Evolutionary conservation across 2,797 vertebrate species (phyloP), one percentile per base, ranked within the genome.

Genomic region (Cossypha dichroa): DNA sequence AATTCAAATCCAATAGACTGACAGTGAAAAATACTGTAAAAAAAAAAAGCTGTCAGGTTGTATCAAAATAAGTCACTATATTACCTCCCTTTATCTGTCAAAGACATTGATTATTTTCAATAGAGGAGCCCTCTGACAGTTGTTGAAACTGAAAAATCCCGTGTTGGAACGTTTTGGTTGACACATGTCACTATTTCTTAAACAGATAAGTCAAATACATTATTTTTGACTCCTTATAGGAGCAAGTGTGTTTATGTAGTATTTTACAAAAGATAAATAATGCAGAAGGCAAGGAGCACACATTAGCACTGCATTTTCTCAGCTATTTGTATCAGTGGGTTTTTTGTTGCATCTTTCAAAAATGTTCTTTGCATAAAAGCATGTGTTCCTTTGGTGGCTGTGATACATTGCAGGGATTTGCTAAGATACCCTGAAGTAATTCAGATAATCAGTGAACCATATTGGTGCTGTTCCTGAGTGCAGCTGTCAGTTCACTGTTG

Each of bases 41-140:
- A 97, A 93, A 93, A 75, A 75, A 82, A 79, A 7, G 25, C 95
- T 97, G 97, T 97, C 96, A 97, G 66, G 81, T 78, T 95, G 82
- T 87, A 96, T 97, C 97, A 97, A 85, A 96, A 96, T 93, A 92
- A 95, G 90, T 88, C 78, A 41, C 58, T n/a, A 4, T 95, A 77
- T 94, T 91, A 78, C 93, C 83, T 85, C 86, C 96, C 94, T 95
- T 95, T 94, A 83, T 90, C 96, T 96, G 97, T 97, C 96, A 97
- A 95, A 97, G 82, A 3, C 94, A 97, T 98, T 96, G 97, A 98
- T 98, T 97, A 96, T 96, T 98, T 98, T 97, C 97, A 95, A 92
- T 97, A 90, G 96, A 94, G 88, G 88, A 97, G 91, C 67, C 81
- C 62, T 91, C 93, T 95, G 97, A 97, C 97, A 97, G 97, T 88